phyloP scores from a whole-genome alignment of 2,113 vertebrate species.

The Oceanites oceanicus region DNA sequence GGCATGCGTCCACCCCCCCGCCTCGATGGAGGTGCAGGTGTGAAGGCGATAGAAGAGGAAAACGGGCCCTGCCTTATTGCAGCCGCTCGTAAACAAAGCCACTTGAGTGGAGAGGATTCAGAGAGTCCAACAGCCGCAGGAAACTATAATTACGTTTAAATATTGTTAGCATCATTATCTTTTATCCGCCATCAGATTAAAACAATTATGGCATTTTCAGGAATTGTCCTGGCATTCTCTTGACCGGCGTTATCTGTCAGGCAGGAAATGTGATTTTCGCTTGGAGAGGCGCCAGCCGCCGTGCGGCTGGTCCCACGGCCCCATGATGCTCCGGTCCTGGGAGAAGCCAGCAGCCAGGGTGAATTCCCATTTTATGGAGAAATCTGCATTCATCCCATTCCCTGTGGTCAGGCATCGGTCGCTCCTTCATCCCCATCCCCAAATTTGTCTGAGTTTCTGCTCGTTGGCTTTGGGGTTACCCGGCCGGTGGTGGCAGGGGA shows the following conservation, averaged over 20 bases:
- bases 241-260: conserved; percentile 67
- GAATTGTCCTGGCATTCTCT: conserved; percentile 67
- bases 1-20: not conserved
- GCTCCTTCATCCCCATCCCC: not conserved
- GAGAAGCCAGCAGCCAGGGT: not conserved
- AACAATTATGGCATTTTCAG: conserved; percentile 71
- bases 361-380: not conserved
- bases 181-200: conserved; percentile 71
- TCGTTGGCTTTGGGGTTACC: not conserved
- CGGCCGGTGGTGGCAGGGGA: fast-evolving
- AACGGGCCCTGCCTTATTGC: not conserved
- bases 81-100: conserved; percentile 51
- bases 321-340: not conserved
- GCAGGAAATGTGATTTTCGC: conserved; percentile 66
- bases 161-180: conserved; percentile 71
- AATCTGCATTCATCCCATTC: fast-evolving
- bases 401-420: not conserved
- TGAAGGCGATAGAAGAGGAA: conserved; percentile 5
- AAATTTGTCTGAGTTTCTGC: not conserved
- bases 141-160: conserved; percentile 70
- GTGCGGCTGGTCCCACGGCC: not conserved
- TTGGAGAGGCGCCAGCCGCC: conserved; percentile 46
- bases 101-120: conserved; percentile 68
- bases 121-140: conserved; percentile 64
- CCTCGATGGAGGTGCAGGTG: conserved; percentile 26